These are phyloP conservation scores for Drosophila anomelani DNA, from an alignment of 2,888 invertebrate genomes.

Conservation along the genomic window DNA sequence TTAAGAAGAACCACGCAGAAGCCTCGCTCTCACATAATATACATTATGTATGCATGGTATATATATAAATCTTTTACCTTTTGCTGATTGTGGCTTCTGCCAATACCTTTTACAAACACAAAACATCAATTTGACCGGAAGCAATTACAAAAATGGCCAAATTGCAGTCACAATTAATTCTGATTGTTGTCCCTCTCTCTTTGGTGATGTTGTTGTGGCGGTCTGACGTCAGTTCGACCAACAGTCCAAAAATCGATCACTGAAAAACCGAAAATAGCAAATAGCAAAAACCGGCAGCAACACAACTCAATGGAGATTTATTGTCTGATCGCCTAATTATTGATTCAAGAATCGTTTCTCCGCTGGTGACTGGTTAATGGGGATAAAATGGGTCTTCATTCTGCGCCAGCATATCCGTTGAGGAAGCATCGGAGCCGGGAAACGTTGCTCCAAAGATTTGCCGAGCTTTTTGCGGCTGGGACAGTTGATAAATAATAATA, in stretches of 20 bases:
- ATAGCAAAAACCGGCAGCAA: conserved; percentile 28
- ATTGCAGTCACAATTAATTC: conserved; percentile 65
- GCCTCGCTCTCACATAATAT: conserved; percentile 9
- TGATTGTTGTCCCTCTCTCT: conserved; percentile 37
- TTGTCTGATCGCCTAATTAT: conserved; percentile 58
- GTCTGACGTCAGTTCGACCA: conserved; percentile 59
- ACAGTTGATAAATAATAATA: too few relatives aligned
- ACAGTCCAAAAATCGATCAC: conserved; percentile 38
- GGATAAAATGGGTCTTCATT: conserved; percentile 2
- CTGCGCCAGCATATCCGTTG: conserved; percentile 13
- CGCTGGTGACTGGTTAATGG: conserved; percentile 19
- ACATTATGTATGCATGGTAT: too few relatives aligned
- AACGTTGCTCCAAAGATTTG: neutral
- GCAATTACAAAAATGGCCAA: conserved; percentile 73
- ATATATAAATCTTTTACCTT: neutral
- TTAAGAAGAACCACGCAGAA: conserved; percentile 11
- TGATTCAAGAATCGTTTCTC: conserved; percentile 72
- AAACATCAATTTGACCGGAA: conserved; percentile 53
- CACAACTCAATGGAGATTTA: conserved; percentile 40
- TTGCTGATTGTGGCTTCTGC: conserved; percentile 4
- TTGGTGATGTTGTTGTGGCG: conserved; percentile 46
- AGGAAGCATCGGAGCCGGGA: neutral
- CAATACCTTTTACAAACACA: conserved; percentile 30
- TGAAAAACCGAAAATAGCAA: conserved; percentile 45
- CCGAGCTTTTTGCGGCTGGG: neutral